Evolutionary conservation across 2,888 invertebrate species (phyloP).

Genomic region (Callinectes sapidus): DNA sequence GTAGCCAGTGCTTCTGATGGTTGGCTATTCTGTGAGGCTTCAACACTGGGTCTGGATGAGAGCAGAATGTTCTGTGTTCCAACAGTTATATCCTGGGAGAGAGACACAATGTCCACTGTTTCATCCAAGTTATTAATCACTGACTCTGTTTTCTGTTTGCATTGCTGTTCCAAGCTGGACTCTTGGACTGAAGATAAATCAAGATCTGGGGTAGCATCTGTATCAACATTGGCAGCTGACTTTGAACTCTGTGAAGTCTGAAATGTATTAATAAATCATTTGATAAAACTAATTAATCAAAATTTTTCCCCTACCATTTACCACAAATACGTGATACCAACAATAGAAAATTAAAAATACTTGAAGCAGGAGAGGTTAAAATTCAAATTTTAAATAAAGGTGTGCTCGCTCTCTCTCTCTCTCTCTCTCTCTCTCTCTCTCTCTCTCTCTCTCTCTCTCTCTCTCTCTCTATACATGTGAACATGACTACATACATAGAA

Average conservation of each 20-base stretch:
- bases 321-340: too few relatives aligned
- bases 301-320: too few relatives aligned
- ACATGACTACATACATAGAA: too few relatives aligned
- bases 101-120: slow-evolving; percentile 12
- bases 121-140: background rate
- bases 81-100: slow-evolving; percentile 10
- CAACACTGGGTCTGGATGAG: background rate
- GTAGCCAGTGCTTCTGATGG: background rate
- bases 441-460: too few relatives aligned
- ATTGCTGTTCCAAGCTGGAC: background rate
- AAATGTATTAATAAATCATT: background rate
- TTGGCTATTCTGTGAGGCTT: background rate
- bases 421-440: too few relatives aligned
- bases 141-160: background rate
- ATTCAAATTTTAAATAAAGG: too few relatives aligned
- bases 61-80: background rate
- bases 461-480: too few relatives aligned
- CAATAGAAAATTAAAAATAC: too few relatives aligned
- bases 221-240: background rate
- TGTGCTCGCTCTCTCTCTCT: too few relatives aligned
- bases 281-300: too few relatives aligned
- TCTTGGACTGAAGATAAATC: slow-evolving; percentile 18
- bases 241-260: slow-evolving; percentile 35
- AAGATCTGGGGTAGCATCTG: slow-evolving; percentile 46
- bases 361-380: too few relatives aligned